phyloP scores from a whole-genome alignment of 2,797 vertebrate genomes.

The Pogonophryne albipinna region DNA sequence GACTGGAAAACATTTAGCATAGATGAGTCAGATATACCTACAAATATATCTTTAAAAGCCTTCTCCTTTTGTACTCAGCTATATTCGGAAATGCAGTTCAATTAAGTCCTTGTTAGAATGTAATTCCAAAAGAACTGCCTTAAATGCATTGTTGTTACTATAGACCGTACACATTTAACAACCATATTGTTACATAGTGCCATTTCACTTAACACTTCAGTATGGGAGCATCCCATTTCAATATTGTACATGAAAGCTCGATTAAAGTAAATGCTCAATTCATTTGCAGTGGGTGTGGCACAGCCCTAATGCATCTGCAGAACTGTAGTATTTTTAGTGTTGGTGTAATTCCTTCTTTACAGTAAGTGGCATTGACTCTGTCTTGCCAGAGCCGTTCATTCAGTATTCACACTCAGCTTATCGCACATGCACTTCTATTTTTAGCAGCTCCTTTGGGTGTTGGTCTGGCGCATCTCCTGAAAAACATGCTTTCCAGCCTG shows the following conservation, averaged over 20 bases:
- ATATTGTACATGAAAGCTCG: background rate
- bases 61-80: background rate
- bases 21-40: conserved; percentile 55
- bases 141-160: background rate
- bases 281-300: conserved; percentile 30
- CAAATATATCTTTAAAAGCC: conserved; percentile 22
- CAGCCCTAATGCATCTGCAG: conserved; percentile 19
- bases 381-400: conserved; percentile 67
- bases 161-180: background rate
- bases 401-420: conserved; percentile 74
- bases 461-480: conserved; percentile 69
- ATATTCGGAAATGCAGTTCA: background rate
- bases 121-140: background rate
- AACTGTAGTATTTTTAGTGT: conserved; percentile 15
- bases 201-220: too few relatives aligned
- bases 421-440: conserved; percentile 77
- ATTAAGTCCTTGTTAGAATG: background rate
- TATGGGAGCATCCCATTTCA: background rate
- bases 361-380: conserved; percentile 55
- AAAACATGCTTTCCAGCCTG: conserved; percentile 72
- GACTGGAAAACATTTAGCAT: conserved; percentile 74
- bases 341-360: conserved; percentile 57
- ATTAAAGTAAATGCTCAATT: conserved; percentile 24
- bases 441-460: conserved; percentile 76
- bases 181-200: background rate